Evolutionary conservation across 2,888 invertebrate genomes (phyloP).

Genomic region (Lysandra coridon): DNA sequence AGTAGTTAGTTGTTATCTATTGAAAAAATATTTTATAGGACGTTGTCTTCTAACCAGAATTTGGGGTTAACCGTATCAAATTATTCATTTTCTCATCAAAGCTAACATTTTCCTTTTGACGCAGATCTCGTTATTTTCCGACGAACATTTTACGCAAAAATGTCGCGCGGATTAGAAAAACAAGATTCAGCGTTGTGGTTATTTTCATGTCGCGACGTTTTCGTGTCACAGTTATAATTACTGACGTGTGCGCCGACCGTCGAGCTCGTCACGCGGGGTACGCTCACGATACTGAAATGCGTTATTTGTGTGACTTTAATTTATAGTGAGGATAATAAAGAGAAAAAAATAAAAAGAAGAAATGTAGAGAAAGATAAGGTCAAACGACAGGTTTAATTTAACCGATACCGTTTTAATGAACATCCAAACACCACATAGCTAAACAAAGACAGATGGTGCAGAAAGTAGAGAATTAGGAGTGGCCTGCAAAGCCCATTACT

Average conservation of each 20-base stretch:
- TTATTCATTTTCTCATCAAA: constrained; percentile 2
- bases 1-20: no score
- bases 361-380: not conserved
- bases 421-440: not conserved
- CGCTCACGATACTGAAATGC: not conserved
- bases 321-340: not conserved
- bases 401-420: not conserved
- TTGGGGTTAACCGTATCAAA: no score
- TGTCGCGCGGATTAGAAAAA: not conserved
- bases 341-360: not conserved
- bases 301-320: not conserved
- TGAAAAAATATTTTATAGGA: no score
- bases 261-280: not conserved
- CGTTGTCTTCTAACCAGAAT: no score
- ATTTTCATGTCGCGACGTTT: constrained; percentile 7
- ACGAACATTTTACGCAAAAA: not conserved
- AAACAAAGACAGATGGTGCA: no score
- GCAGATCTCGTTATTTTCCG: not conserved
- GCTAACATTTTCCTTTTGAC: not conserved
- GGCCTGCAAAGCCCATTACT: not conserved
- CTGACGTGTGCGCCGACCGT: not conserved
- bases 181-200: not conserved
- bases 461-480: no score
- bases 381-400: not conserved
- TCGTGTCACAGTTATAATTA: constrained; percentile 7